phyloP scores from a whole-genome alignment of 23 tunicate species.

The Halocynthia aurantium region DNA sequence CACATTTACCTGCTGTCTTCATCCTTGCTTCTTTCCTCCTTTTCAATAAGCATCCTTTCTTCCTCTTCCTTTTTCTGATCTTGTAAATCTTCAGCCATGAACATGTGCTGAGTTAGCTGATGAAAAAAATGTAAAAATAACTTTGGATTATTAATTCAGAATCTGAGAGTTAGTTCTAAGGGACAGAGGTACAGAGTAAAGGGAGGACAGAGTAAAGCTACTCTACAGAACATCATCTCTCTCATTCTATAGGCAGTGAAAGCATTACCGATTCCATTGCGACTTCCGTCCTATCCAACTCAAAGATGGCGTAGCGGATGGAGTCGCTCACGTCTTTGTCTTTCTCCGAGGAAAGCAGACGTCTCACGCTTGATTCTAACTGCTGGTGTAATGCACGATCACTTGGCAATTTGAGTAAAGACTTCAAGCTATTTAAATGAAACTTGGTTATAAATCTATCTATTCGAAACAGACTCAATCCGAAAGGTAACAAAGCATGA shows the following conservation, averaged over 20 bases:
- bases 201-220: too few relatives aligned
- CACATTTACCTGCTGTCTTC: conserved; percentile 42
- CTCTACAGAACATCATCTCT: neutral
- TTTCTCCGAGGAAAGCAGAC: conserved; percentile 58
- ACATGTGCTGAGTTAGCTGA: conserved; percentile 48
- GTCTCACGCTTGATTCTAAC: conserved; percentile 61
- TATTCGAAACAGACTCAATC: neutral
- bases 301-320: conserved; percentile 45
- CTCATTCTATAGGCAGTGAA: neutral
- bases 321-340: conserved; percentile 61
- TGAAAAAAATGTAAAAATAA: neutral
- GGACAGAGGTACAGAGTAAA: too few relatives aligned
- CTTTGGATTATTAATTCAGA: neutral
- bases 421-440: conserved; percentile 50
- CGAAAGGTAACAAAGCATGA: neutral
- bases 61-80: conserved; percentile 70
- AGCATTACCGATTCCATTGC: conserved; percentile 68
- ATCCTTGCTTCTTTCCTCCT: conserved; percentile 53
- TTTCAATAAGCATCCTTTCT: conserved; percentile 43
- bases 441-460: neutral
- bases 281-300: conserved; percentile 72
- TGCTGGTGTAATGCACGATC: conserved; percentile 66
- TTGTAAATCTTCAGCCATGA: conserved; percentile 44
- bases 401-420: conserved; percentile 62
- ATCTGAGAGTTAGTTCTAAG: neutral